Evolutionary conservation across 2,888 invertebrate genomes (phyloP).

Genomic region (Sphaeridia pumilis): DNA sequence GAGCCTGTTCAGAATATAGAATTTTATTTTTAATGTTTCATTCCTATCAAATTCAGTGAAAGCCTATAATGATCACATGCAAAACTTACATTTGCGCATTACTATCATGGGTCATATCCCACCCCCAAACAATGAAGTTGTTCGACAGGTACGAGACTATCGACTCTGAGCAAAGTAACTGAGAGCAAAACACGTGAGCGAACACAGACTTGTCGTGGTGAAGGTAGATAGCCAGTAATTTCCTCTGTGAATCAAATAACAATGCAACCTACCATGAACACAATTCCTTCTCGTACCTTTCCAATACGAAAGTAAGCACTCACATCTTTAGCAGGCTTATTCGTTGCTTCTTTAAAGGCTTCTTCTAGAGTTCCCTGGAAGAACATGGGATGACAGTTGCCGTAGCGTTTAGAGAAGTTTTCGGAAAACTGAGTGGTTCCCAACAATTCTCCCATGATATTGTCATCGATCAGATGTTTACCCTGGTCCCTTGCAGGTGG

Average conservation of each 20-base stretch:
- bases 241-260: conserved; percentile 70
- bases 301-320: too few relatives aligned
- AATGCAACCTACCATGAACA: too few relatives aligned
- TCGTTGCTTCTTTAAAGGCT: conserved; percentile 79
- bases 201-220: conserved; percentile 93
- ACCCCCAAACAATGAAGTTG: conserved; percentile 90
- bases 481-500: too few relatives aligned
- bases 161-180: conserved; percentile 79
- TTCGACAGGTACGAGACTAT: conserved; percentile 76
- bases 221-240: conserved; percentile 84
- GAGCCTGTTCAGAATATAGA: too few relatives aligned
- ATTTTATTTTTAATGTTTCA: too few relatives aligned
- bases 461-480: conserved; percentile 59
- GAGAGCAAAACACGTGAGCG: conserved; percentile 94
- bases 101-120: conserved; percentile 85
- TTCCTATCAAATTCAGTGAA: too few relatives aligned
- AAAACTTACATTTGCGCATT: conserved; percentile 63
- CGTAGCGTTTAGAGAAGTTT: conserved; percentile 75
- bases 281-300: too few relatives aligned
- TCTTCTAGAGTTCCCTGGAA: conserved; percentile 83
- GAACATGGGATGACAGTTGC: conserved; percentile 75
- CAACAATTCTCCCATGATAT: conserved; percentile 69
- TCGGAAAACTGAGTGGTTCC: conserved; percentile 77
- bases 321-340: conserved; percentile 81
- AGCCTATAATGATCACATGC: too few relatives aligned